These are phyloP conservation scores for Melanophora roralis DNA, from an alignment of 2,888 invertebrate species.

Conservation along the genomic window DNA sequence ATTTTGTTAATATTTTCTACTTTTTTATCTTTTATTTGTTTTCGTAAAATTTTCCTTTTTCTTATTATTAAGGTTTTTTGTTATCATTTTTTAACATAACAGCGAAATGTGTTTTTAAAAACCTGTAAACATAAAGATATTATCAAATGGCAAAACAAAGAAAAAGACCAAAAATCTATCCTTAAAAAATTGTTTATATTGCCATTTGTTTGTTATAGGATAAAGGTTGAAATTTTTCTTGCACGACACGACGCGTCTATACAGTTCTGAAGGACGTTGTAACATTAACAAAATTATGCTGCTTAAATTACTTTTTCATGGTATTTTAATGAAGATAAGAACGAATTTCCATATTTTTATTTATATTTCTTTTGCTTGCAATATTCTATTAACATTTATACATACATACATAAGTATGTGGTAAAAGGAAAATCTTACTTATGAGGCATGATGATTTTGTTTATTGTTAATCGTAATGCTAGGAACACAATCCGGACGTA, in stretches of 20 bases:
- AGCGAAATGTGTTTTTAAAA: slow-evolving; percentile 16
- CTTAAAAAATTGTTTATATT: background rate
- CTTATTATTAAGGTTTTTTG: background rate
- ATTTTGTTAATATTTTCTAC: background rate
- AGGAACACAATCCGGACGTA: too few relatives aligned
- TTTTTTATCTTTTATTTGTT: background rate
- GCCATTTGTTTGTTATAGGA: background rate
- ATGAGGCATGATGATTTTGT: too few relatives aligned
- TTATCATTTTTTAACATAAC: background rate
- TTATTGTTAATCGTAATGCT: too few relatives aligned
- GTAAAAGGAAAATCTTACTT: too few relatives aligned
- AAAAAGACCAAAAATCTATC: background rate
- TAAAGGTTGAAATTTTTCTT: slow-evolving; percentile 4
- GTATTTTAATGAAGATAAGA: background rate
- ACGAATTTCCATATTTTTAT: background rate
- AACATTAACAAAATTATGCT: slow-evolving; percentile 38
- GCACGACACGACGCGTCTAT: background rate
- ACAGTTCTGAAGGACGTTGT: slow-evolving; percentile 38
- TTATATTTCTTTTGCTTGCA: background rate
- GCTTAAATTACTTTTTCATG: slow-evolving; percentile 11
- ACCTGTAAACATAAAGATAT: slow-evolving; percentile 23
- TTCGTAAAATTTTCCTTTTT: background rate
- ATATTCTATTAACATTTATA: background rate
- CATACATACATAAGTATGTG: background rate
- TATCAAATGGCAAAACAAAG: background rate